Base-by-base conservation (phyloP, 2,797 vertebrate species). In the Catamblyrhynchus diadema region DNA sequence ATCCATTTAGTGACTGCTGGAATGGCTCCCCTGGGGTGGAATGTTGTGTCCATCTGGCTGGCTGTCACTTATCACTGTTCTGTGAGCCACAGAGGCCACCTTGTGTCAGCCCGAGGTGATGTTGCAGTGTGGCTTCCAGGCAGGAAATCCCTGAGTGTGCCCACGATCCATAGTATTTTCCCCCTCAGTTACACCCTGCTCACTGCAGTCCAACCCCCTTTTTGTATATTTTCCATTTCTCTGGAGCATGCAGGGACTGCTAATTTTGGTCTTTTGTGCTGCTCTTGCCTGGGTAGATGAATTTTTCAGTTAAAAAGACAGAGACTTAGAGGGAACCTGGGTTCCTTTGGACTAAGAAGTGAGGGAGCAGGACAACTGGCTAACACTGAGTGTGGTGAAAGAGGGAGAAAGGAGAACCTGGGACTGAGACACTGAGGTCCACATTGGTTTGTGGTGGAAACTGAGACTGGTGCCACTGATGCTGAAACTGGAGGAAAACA, bases 41-140 rank as follows among this genome's bases (percentile, higher is more conserved):
- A 35, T 72, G 59, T 18, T 77, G 32, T 60, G 12, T 20, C 50
- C 22, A 22, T 56, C 71, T 79, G 47, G 19, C 73, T 70, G 25
- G 25, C 35, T 42, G 65, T 62, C 65, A 32, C 57, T 35, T 32
- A 18, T 41, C 48, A 8, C 48, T 23, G 21, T 73, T 65, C 44
- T 67, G 61, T 54, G 78, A 67, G 56, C 59, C 47, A 12, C 11
- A 35, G 75, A 78, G 66, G 48, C 51, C 65, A 51, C 41, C 72
- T 73, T 47, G 41, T 67, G 53, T 57, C 66, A 72, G 57, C 41
- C 32, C 3, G 16, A 64, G 66, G 70, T 3, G 50, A 10, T 71
- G 48, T 42, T 28, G 0, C 25, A 62, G 18, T 1, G 0, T 5
- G 2, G 30, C 13, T 65, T 39, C 37, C 12, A 8, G 62, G 14